Conservation (phyloP, 2,888 invertebrate genomes). For the Melieria crassipennis region DNA sequence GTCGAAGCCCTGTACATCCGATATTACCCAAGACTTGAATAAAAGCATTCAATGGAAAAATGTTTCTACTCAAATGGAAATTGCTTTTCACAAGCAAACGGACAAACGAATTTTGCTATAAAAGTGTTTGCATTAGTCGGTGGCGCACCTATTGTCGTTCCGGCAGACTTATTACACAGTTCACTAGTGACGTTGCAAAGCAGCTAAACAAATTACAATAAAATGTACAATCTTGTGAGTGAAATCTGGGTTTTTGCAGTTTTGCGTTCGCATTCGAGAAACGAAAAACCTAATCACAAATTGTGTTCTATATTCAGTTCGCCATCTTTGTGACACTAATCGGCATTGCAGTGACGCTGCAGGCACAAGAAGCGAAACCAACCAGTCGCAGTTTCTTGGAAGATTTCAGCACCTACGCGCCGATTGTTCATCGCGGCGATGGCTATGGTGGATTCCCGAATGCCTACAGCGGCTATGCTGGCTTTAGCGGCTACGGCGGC, state of each 20-base stretch:
- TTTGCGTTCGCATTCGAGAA: neutral
- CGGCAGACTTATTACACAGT: neutral
- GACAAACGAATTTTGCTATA: neutral
- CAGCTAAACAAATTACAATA: neutral
- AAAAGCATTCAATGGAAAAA: neutral
- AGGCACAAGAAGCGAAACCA: slow-evolving; percentile 17
- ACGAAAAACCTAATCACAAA: neutral
- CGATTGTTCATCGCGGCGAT: neutral
- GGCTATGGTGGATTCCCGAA: slow-evolving; percentile 2
- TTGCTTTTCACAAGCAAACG: no score
- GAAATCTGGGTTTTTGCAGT: no score
- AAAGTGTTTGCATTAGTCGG: neutral
- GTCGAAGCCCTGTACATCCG: no score
- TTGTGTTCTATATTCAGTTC: neutral
- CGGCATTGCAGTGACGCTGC: neutral
- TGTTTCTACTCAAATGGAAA: neutral
- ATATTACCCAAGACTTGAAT: neutral
- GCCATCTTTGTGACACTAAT: neutral
- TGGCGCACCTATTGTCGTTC: neutral
- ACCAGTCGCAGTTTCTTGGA: slow-evolving; percentile 16
- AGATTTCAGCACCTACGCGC: no score
- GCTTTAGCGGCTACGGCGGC: neutral
- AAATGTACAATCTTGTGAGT: neutral
- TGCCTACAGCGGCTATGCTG: slow-evolving; percentile 11
- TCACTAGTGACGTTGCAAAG: neutral